Base-by-base conservation (phyloP, 1,140 invertebrate species). In the Drosophila punjabiensis region DNA sequence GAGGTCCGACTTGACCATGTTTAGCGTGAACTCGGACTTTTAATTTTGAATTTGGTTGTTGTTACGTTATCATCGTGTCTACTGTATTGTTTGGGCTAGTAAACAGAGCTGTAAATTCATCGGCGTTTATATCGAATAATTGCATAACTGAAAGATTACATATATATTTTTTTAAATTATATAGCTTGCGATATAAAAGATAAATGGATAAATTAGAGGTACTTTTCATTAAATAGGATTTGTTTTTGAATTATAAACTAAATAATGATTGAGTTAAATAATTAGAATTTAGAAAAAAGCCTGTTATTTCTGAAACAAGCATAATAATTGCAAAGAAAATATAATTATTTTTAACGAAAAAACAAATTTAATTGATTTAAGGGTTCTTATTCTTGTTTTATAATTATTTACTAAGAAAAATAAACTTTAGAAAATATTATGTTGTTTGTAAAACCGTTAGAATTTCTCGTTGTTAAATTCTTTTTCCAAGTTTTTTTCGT, bases 1-100 rank as follows among this genome's bases (percentile, higher is more conserved):
- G 75, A 91, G 92, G 66, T 93, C 79, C 28, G 92, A 91, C 61
- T 75, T 79, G 11, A 83, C 73, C 88, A 92, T 75, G 0, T 33
- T n/a, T n/a, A 14, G 11, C 35, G 10, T 35, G 4, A 35, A 35
- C 35, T 35, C 10, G 4, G 35, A 7, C 43, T 24, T 47, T 14
- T 13, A 35, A 24, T 47, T 48, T 33, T 20, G 5, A n/a, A 33
- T 35, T 33, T 62, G 5, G 30, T 5, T 47, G 10, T 48, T 62
- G 30, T 48, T 47, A 61, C 18, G 30, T 48, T 62, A 33, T 35
- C 60, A 62, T 62, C 20, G 16, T 62, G 43, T 50, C 35, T 28
- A 32, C 59, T 30, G 20, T 41, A 13, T 28, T 5, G 18, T 6
- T 11, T 16, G n/a, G 10, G 18, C 20, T 8, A 13, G 13, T 18